phyloP scores from a whole-genome alignment of 2,888 invertebrate genomes.

The Belgica antarctica region DNA sequence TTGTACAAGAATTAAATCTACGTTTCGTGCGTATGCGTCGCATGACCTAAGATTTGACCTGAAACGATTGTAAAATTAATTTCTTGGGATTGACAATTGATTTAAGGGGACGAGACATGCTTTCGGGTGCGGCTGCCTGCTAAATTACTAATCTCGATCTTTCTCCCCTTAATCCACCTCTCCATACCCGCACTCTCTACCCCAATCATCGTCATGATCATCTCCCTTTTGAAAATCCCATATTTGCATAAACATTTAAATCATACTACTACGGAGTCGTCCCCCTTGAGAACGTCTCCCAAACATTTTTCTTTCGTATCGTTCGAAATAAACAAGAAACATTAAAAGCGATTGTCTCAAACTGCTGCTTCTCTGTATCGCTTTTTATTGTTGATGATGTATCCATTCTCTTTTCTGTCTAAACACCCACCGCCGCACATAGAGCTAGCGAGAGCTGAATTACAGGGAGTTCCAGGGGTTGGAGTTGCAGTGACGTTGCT shows the following conservation, averaged over 20 bases:
- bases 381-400: constrained; percentile 15
- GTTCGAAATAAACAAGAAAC: constrained; percentile 2
- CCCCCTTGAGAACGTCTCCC: neutral
- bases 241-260: constrained; percentile 1
- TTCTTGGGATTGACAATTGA: constrained; percentile 11
- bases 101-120: constrained; percentile 11
- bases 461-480: neutral
- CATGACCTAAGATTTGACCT: neutral
- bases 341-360: constrained; percentile 15
- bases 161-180: constrained; percentile 3
- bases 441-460: neutral
- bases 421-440: neutral
- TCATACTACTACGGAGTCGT: neutral
- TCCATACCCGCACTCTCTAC: neutral
- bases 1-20: neutral
- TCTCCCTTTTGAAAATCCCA: constrained; percentile 1
- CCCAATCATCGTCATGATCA: constrained; percentile 3
- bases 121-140: too few relatives aligned
- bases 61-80: constrained; percentile 15
- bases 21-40: neutral
- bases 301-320: neutral
- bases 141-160: too few relatives aligned
- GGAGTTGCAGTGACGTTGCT: too few relatives aligned
- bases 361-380: constrained; percentile 15
- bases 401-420: constrained; percentile 8